Evolutionary conservation across 2,888 invertebrate genomes (phyloP).

Genomic region (Eilema depressum): DNA sequence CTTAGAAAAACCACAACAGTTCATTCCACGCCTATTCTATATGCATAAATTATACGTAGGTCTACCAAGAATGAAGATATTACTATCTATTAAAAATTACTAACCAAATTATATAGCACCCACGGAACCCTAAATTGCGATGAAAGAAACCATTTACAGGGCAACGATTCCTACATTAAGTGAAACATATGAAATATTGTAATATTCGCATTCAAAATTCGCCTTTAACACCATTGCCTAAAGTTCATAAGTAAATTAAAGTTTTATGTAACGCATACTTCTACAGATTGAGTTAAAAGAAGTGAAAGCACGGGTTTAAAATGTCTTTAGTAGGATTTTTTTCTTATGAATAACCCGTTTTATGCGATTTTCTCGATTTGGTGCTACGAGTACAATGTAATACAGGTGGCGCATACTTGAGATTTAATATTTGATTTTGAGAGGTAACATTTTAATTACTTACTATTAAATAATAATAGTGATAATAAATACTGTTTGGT

Average conservation of each 20-base stretch:
- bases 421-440: no score
- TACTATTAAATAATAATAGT: no score
- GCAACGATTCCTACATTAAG: constrained; percentile 55
- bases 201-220: constrained; percentile 30
- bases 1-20: no score
- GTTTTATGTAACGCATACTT: constrained; percentile 20
- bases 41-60: no score
- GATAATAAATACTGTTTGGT: no score
- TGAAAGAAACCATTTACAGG: constrained; percentile 56
- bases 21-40: no score
- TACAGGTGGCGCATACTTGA: neutral
- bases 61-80: no score
- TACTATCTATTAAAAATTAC: neutral
- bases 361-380: constrained; percentile 17
- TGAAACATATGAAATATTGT: constrained; percentile 38
- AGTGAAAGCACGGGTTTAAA: constrained; percentile 30
- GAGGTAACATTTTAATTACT: no score
- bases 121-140: constrained; percentile 49
- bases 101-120: neutral
- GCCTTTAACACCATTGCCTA: constrained; percentile 32
- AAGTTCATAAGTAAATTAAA: constrained; percentile 25
- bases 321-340: constrained; percentile 28
- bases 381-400: constrained; percentile 22
- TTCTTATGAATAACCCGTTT: constrained; percentile 52
- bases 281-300: constrained; percentile 50